These are phyloP conservation scores for Actinernus sp. DNA, from an alignment of 92 coral and sea anemone species.

Conservation along the genomic window DNA sequence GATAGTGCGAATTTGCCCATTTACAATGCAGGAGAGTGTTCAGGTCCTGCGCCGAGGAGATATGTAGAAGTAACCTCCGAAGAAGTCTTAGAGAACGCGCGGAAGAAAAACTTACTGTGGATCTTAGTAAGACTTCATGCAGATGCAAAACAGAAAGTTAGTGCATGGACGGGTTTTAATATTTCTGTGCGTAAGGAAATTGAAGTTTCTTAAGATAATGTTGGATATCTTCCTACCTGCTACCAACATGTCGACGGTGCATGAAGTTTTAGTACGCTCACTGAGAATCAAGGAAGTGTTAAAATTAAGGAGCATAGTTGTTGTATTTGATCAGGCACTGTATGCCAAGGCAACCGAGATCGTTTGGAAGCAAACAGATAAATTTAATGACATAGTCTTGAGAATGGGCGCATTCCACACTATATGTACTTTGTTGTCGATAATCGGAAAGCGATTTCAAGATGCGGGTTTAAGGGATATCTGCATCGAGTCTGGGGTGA, in stretches of 20 bases:
- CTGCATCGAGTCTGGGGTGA: slow-evolving; percentile 58
- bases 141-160: not conserved
- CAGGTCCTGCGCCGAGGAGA: slow-evolving; percentile 7
- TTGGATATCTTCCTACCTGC: slow-evolving; percentile 74
- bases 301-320: slow-evolving; percentile 34
- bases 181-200: slow-evolving; percentile 32
- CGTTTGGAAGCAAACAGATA: slow-evolving; percentile 53
- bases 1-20: not conserved
- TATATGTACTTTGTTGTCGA: slow-evolving; percentile 17
- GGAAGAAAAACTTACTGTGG: not conserved
- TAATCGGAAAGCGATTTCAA: slow-evolving; percentile 52
- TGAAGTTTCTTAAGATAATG: slow-evolving; percentile 33
- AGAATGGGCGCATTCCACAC: slow-evolving; percentile 46
- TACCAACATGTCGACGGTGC: slow-evolving; percentile 68
- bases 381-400: slow-evolving; percentile 3
- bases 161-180: slow-evolving; percentile 73
- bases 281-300: slow-evolving; percentile 32
- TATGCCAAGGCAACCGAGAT: slow-evolving; percentile 73
- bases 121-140: not conserved
- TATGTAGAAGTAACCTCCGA: not conserved
- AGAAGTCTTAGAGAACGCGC: not conserved
- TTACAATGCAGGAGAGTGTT: slow-evolving; percentile 14
- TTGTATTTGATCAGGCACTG: slow-evolving; percentile 73
- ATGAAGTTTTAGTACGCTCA: slow-evolving; percentile 39
- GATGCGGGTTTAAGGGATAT: slow-evolving; percentile 73